A percentile compares a stretch with the other conserved stretches of the same genome.
phyloP scores from a whole-genome alignment of 1,140 invertebrate genomes.

The Papilio polyxenes region DNA sequence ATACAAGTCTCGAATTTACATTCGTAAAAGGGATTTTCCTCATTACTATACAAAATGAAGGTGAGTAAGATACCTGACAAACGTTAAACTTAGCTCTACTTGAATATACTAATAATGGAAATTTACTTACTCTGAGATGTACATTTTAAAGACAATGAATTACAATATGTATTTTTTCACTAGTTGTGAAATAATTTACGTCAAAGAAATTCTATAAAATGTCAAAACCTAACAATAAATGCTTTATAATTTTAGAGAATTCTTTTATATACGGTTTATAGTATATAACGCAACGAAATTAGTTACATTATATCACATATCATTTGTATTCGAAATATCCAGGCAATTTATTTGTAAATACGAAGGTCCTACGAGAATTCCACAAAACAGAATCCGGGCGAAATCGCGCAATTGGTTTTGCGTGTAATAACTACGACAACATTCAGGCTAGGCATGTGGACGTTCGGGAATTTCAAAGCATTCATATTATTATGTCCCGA shows the following conservation, averaged over 20 bases:
- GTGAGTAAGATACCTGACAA: neutral
- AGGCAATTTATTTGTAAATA: slow-evolving; percentile 33
- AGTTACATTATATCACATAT: slow-evolving; percentile 3
- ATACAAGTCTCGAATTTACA: neutral
- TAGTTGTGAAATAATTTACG: too few relatives aligned
- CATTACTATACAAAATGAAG: neutral
- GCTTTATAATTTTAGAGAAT: too few relatives aligned
- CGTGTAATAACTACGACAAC: slow-evolving; percentile 25
- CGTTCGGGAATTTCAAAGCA: slow-evolving; percentile 12
- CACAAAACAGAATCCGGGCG: slow-evolving; percentile 18
- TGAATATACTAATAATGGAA: neutral
- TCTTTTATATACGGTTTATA: neutral
- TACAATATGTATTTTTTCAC: too few relatives aligned
- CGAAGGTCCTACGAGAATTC: slow-evolving; percentile 27
- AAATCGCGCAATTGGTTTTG: slow-evolving; percentile 29
- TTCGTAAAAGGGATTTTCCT: neutral
- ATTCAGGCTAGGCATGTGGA: slow-evolving; percentile 7
- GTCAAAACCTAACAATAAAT: too few relatives aligned
- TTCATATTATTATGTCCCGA: slow-evolving; percentile 6
- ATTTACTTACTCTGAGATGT: too few relatives aligned
- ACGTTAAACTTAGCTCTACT: neutral
- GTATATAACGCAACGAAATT: neutral
- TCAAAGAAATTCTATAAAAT: too few relatives aligned
- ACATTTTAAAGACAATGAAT: too few relatives aligned
- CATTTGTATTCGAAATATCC: slow-evolving; percentile 11